These are phyloP conservation scores for Scaptomyza hsui DNA, from an alignment of 1,140 invertebrate genomes.

Conservation along the genomic window DNA sequence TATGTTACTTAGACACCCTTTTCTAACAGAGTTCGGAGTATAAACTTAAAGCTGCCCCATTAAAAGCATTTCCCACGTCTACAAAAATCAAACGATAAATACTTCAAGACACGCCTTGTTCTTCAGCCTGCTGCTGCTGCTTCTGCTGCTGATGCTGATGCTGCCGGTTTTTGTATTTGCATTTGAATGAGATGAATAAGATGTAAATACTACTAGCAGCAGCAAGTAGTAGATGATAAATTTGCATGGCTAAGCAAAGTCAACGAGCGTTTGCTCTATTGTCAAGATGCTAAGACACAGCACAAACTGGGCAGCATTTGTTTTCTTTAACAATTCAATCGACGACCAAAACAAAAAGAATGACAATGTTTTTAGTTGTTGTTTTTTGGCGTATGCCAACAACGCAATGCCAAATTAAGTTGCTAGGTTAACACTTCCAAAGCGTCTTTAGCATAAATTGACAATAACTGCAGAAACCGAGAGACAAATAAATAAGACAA, in stretches of 20 bases:
- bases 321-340: constrained; percentile 44
- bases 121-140: constrained; percentile 15
- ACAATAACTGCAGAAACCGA: constrained; percentile 22
- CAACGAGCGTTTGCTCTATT: constrained; percentile 42
- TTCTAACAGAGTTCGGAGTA: not conserved
- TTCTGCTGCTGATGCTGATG: constrained; percentile 14
- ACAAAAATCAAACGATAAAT: constrained; percentile 11
- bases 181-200: constrained; percentile 61
- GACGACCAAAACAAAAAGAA: constrained; percentile 10
- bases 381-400: constrained; percentile 30
- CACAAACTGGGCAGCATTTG: constrained; percentile 25
- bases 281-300: constrained; percentile 17
- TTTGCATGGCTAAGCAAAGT: constrained; percentile 47
- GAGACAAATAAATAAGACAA: constrained; percentile 41
- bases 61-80: constrained; percentile 53
- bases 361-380: constrained; percentile 21
- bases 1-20: no score
- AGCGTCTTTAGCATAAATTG: constrained; percentile 46
- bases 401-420: constrained; percentile 54
- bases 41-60: constrained; percentile 10
- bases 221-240: constrained; percentile 22
- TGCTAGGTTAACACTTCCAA: constrained; percentile 29
- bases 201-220: constrained; percentile 30
- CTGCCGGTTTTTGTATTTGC: constrained; percentile 54
- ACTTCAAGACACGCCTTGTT: constrained; percentile 58